phyloP scores from a whole-genome alignment of 2,113 vertebrate genomes.

The Sceloporus tristichus region DNA sequence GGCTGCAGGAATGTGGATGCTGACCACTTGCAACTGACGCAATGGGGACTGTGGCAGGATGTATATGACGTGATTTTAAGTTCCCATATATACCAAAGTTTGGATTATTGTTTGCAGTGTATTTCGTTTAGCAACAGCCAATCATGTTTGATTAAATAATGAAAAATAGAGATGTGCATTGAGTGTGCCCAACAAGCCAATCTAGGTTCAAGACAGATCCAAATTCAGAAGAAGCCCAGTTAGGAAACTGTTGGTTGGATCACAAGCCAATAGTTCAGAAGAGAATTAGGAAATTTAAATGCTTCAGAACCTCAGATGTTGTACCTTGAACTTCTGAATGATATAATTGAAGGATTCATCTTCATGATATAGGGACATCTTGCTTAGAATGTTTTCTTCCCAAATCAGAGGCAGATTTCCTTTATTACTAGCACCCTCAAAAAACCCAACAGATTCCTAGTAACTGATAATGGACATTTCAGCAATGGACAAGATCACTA shows the following conservation, averaged over 20 bases:
- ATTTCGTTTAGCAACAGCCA: neutral
- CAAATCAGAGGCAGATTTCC: neutral
- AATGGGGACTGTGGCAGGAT: no score
- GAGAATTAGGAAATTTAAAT: neutral
- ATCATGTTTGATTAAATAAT: neutral
- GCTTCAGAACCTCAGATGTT: neutral
- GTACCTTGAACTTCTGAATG: neutral
- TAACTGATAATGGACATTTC: neutral
- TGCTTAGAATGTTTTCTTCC: neutral
- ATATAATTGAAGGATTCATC: conserved; percentile 8
- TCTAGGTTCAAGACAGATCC: neutral
- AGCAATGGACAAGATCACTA: neutral
- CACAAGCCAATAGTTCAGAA: neutral
- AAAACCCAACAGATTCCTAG: neutral
- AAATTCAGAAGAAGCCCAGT: neutral
- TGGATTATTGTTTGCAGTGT: neutral
- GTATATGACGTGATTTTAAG: neutral
- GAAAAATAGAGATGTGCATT: neutral
- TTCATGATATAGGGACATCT: neutral
- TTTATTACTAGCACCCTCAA: neutral
- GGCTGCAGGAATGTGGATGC: neutral
- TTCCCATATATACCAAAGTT: neutral
- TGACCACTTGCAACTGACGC: neutral
- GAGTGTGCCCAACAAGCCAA: neutral
- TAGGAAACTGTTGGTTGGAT: neutral